Conservation (phyloP, 2,797 vertebrate genomes). For the Tokudaia muenninki region DNA sequence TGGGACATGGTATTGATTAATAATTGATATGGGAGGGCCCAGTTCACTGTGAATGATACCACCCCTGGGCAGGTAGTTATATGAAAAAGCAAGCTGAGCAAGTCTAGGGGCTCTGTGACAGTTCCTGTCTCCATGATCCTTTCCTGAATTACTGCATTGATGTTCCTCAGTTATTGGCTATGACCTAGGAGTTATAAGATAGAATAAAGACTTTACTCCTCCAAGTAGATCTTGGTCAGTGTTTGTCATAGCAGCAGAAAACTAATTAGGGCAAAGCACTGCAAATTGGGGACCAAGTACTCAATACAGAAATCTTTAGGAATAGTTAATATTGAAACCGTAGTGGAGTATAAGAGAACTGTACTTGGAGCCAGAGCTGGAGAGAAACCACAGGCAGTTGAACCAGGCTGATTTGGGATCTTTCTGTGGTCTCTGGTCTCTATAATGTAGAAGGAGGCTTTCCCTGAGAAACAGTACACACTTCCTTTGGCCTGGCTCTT, state of each 20-base stretch:
- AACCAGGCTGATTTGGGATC: not conserved
- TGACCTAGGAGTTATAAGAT: not conserved
- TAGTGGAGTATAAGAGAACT: not conserved
- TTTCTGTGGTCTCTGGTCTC: not conserved
- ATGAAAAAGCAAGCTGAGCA: not conserved
- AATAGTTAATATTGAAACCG: not conserved
- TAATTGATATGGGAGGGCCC: not conserved
- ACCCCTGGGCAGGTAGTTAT: too few relatives aligned
- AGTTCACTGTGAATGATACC: too few relatives aligned
- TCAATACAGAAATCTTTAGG: not conserved
- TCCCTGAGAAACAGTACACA: not conserved
- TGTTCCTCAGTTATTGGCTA: not conserved
- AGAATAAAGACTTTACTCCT: not conserved
- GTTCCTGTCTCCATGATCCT: not conserved
- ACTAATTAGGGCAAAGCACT: not conserved
- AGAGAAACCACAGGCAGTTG: not conserved
- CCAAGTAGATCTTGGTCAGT: not conserved
- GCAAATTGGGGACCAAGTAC: not conserved
- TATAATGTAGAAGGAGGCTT: not conserved
- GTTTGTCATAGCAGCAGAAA: not conserved
- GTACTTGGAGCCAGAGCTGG: not conserved
- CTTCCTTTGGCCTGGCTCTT: not conserved
- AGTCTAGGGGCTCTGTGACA: not conserved
- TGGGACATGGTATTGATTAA: not conserved
- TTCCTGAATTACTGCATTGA: not conserved